Percentiles rank a stretch among this genome's conserved stretches.
These are phyloP conservation scores for Heterotilapia buettikoferi DNA, from an alignment of 2,113 vertebrate genomes.

Conservation along the genomic window DNA sequence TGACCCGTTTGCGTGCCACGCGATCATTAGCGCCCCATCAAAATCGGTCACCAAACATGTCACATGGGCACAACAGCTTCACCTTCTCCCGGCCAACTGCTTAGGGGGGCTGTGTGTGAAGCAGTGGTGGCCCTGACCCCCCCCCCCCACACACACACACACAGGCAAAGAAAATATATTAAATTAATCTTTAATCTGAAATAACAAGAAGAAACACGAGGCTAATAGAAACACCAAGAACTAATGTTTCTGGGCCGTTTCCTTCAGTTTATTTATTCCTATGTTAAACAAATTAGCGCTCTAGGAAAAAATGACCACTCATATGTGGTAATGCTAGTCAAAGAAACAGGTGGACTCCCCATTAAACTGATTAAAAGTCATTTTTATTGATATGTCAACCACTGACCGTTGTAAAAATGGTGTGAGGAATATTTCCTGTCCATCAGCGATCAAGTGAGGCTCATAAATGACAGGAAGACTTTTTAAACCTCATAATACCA, in stretches of 20 bases:
- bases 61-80: conserved; percentile 58
- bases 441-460: not conserved
- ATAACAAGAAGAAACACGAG: not conserved
- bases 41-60: conserved; percentile 67
- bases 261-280: not conserved
- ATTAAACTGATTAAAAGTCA: not conserved
- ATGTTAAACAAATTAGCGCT: not conserved
- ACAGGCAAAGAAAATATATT: not conserved
- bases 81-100: not conserved
- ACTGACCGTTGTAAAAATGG: not conserved
- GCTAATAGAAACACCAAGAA: not conserved
- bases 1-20: conserved; percentile 71
- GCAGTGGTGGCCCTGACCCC: conserved; percentile 41
- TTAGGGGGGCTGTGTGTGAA: not conserved
- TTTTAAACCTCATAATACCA: not conserved
- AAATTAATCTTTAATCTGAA: not conserved
- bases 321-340: not conserved
- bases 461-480: not conserved
- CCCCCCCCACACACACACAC: not conserved
- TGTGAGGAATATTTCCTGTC: not conserved
- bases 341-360: not conserved
- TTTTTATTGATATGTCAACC: not conserved
- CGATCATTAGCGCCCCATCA: conserved; percentile 61
- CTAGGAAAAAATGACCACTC: not conserved
- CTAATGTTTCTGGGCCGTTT: not conserved